Conservation (phyloP, 2,888 invertebrate genomes). For the Esperia sulphurella region DNA sequence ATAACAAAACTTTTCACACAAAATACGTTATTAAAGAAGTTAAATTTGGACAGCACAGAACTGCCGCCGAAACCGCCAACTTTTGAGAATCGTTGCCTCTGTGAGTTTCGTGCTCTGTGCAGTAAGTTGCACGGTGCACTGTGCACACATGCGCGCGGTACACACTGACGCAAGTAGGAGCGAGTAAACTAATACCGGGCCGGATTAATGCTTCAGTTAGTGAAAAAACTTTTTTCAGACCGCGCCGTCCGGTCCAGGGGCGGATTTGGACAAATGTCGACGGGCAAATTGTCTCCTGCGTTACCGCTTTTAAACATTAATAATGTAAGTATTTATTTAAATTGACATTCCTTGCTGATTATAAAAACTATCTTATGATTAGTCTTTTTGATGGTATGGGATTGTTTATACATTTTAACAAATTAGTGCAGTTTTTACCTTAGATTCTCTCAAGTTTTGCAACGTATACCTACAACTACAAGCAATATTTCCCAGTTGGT, state of each 20-base stretch:
- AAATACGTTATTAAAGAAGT: conserved; percentile 25
- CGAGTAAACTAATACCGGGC: conserved; percentile 78
- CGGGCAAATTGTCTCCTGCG: too few relatives aligned
- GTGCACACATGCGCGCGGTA: conserved; percentile 58
- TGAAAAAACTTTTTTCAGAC: conserved; percentile 79
- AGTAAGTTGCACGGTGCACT: conserved; percentile 66
- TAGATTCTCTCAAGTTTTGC: too few relatives aligned
- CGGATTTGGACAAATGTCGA: conserved; percentile 33
- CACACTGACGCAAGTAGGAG: conserved; percentile 63
- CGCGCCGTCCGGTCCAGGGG: conserved; percentile 71
- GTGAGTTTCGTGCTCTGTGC: conserved; percentile 53
- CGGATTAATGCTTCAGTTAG: conserved; percentile 80
- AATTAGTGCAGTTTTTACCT: too few relatives aligned
- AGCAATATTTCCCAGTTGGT: too few relatives aligned
- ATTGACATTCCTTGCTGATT: too few relatives aligned
- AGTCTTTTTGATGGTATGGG: too few relatives aligned
- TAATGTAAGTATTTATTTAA: neutral
- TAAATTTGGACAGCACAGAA: conserved; percentile 18
- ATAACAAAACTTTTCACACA: conserved; percentile 4
- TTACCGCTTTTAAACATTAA: neutral
- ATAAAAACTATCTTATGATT: too few relatives aligned
- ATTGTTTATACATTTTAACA: too few relatives aligned
- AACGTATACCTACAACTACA: too few relatives aligned
- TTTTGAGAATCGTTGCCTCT: conserved; percentile 30
- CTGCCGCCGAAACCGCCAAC: conserved; percentile 10